phyloP scores from a whole-genome alignment of 2,113 vertebrate species.

The Menura novaehollandiae region DNA sequence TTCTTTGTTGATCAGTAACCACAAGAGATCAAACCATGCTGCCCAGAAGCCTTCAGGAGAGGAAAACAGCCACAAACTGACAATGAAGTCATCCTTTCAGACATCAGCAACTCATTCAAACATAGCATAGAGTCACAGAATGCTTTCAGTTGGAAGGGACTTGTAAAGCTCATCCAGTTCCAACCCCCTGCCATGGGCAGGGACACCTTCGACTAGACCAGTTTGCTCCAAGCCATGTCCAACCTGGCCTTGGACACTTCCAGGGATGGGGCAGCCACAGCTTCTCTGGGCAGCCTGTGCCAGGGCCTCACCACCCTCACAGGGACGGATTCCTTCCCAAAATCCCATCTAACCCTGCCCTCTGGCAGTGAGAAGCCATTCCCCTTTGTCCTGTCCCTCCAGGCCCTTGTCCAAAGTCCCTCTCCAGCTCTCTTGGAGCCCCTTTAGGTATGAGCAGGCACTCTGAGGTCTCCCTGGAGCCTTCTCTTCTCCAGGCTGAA shows the following conservation, averaged over 20 bases:
- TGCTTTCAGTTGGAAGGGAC: not conserved
- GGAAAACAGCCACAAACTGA: not conserved
- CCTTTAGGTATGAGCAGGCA: not conserved
- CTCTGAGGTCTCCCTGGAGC: not conserved
- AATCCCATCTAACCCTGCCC: not conserved
- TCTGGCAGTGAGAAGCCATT: not conserved
- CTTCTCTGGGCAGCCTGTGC: not conserved
- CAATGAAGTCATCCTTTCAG: not conserved
- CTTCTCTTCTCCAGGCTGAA: not conserved
- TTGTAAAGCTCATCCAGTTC: not conserved
- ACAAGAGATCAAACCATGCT: not conserved
- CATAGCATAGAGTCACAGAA: not conserved
- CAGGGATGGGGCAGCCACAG: not conserved
- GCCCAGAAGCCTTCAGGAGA: not conserved
- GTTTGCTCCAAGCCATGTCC: not conserved
- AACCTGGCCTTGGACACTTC: not conserved
- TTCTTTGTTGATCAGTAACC: not conserved
- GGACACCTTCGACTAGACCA: not conserved
- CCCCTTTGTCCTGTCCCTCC: not conserved
- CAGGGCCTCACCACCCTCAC: not conserved
- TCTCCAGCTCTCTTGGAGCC: not conserved
- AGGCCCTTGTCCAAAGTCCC: not conserved
- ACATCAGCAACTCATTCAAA: not conserved
- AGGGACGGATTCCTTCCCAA: not conserved
- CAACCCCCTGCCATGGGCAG: not conserved